Evolutionary conservation across 2,797 vertebrate genomes (phyloP), one percentile per base, ranked within the genome.

Genomic region (Sebastes steindachneri): DNA sequence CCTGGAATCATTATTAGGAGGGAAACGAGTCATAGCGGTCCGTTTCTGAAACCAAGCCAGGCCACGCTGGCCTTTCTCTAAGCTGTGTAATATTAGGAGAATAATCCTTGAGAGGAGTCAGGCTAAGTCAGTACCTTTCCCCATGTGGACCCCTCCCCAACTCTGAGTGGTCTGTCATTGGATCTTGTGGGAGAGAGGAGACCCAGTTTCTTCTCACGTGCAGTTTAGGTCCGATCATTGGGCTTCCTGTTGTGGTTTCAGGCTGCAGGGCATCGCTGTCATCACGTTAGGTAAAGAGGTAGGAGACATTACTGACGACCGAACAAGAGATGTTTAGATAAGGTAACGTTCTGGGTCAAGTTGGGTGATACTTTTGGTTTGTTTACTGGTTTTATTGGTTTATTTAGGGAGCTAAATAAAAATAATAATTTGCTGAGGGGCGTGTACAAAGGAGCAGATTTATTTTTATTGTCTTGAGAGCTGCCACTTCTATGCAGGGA

Each of bases 71-170:
- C 88, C 88, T 91, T 93, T 92, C 92, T 89, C 93, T 94, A 95
- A 95, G 90, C 94, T 92, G 87, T 96, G 95, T 96, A 96, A 96
- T 95, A 93, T 93, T 95, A 96, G 94, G 88, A 95, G 95, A 95
- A 95, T 96, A 96, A 96, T 96, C 95, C 95, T 84, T 55, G 26
- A 86, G 89, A 85, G 89, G 80, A 83, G 84, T 79, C 87, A 79
- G 87, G 89, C 84, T 82, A 90, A 92, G 82, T 94, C 88, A 89
- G 92, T 89, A 84, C 82, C 76, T 93, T 89, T 92, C 86, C 87
- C 86, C 73, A 45, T 26, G 31, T 31, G 76, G 84, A 87, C 90
- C 91, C 91, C 91, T 89, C 86, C 90, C 89, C 88, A 82, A 41
- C 80, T 76, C 86, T 84, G 89, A 94, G 92, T 90, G 88, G 82